A percentile compares a stretch with the other conserved stretches of the same genome.
These are phyloP conservation scores for Shinisaurus crocodilurus DNA, from an alignment of 2,113 vertebrate species.

Conservation along the genomic window DNA sequence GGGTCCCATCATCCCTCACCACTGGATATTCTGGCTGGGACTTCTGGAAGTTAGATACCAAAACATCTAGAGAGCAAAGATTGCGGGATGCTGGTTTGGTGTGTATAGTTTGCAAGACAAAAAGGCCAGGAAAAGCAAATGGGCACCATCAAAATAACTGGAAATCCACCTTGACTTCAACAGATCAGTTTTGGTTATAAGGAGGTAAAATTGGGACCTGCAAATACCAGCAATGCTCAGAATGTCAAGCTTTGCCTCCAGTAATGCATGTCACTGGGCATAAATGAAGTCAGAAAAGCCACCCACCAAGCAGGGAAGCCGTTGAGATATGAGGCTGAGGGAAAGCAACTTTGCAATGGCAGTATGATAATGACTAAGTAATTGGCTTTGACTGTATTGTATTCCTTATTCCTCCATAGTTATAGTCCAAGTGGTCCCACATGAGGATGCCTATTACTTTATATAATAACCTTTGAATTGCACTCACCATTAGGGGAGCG, in stretches of 20 bases:
- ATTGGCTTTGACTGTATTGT: conserved; percentile 49
- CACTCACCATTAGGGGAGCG: conserved; percentile 54
- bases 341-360: conserved; percentile 41
- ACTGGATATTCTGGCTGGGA: too few relatives aligned
- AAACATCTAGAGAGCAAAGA: too few relatives aligned
- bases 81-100: too few relatives aligned
- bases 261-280: background rate
- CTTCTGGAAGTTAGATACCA: too few relatives aligned
- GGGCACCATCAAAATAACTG: background rate
- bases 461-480: conserved; percentile 52
- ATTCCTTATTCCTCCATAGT: conserved; percentile 34
- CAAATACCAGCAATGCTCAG: background rate
- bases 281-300: conserved; percentile 36
- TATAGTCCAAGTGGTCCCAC: conserved; percentile 42
- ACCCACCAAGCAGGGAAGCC: conserved; percentile 36
- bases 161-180: background rate
- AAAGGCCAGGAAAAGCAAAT: background rate
- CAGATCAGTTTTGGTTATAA: background rate
- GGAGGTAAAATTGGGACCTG: background rate
- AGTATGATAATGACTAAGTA: conserved; percentile 61
- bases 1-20: too few relatives aligned
- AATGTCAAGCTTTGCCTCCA: background rate
- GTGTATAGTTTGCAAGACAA: background rate
- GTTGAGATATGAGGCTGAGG: conserved; percentile 30
- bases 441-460: conserved; percentile 53